phyloP scores from a whole-genome alignment of 2,113 vertebrate genomes.

The Puffinus mauretanicus region DNA sequence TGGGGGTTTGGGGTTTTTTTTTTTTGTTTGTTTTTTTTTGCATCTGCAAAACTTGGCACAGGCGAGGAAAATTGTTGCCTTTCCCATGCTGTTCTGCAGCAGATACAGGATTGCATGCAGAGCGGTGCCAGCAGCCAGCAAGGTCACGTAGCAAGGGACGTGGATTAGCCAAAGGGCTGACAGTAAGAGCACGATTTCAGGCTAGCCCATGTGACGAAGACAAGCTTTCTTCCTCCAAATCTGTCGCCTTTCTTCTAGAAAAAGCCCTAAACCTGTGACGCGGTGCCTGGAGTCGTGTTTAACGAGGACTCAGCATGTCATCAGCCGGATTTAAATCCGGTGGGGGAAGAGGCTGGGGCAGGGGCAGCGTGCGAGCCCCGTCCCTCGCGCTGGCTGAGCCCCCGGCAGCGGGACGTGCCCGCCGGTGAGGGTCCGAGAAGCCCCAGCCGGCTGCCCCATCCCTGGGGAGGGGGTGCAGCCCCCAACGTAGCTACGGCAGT shows the following conservation, averaged over 20 bases:
- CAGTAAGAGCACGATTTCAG: neutral
- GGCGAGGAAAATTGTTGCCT: neutral
- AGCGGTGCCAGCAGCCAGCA: neutral
- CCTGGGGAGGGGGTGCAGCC: neutral
- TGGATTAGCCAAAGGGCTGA: neutral
- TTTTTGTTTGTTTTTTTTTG: neutral
- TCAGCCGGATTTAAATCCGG: neutral
- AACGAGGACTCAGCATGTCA: accelerated
- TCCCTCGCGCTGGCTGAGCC: neutral
- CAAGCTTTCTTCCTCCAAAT: neutral
- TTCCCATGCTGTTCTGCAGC: neutral
- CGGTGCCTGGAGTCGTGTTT: accelerated
- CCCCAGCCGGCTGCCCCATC: neutral
- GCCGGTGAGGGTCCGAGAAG: neutral
- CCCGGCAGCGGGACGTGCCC: neutral
- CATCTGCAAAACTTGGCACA: neutral
- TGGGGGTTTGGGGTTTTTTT: neutral
- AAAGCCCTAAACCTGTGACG: neutral
- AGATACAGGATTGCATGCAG: neutral
- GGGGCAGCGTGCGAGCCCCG: accelerated
- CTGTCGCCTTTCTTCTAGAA: neutral
- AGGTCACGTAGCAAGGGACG: neutral
- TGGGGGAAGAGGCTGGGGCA: too few species aligned
- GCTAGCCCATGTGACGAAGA: accelerated
- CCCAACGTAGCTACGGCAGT: neutral